Percentiles rank a stretch among this genome's conserved stretches.
Evolutionary conservation across 2,888 invertebrate species (phyloP).

Genomic region (Papilio elwesi): DNA sequence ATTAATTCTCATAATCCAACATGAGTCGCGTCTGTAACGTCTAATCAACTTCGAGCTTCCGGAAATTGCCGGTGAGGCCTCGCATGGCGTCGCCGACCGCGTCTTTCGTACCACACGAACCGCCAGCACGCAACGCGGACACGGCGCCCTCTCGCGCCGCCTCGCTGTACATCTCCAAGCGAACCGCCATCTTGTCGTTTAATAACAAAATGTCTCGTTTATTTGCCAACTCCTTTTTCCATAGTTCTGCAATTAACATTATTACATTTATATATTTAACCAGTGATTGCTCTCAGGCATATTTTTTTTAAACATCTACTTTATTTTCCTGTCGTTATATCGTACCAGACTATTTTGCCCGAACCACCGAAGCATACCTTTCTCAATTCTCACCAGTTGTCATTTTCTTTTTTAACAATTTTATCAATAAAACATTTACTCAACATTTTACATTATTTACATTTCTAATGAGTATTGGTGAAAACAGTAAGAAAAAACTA

Average conservation of each 20-base stretch:
- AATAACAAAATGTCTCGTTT: slow-evolving; percentile 85
- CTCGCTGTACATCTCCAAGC: slow-evolving; percentile 87
- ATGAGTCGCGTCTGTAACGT: slow-evolving; percentile 14
- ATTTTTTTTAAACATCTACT: too few relatives aligned
- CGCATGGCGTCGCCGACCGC: slow-evolving; percentile 87
- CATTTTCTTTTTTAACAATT: too few relatives aligned
- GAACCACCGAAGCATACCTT: too few relatives aligned
- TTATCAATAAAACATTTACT: too few relatives aligned
- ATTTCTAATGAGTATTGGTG: too few relatives aligned
- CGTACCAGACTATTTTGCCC: too few relatives aligned
- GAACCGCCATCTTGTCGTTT: slow-evolving; percentile 89
- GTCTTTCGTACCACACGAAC: slow-evolving; percentile 85
- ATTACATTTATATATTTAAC: slow-evolving; percentile 12
- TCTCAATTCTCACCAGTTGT: too few relatives aligned
- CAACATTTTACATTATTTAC: too few relatives aligned
- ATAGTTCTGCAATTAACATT: slow-evolving; percentile 78
- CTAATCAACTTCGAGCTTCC: slow-evolving; percentile 91
- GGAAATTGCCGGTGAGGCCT: slow-evolving; percentile 90
- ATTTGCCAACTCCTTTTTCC: slow-evolving; percentile 87
- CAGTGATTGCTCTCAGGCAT: neutral
- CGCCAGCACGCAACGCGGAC: slow-evolving; percentile 86
- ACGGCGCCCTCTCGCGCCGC: slow-evolving; percentile 90
- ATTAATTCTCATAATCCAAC: neutral
- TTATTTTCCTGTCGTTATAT: too few relatives aligned
- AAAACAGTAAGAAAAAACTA: too few relatives aligned